A percentile compares a stretch with the other conserved stretches of the same genome.
These are phyloP conservation scores for Salticus scenicus DNA, from an alignment of 2,888 invertebrate species.

Conservation along the genomic window DNA sequence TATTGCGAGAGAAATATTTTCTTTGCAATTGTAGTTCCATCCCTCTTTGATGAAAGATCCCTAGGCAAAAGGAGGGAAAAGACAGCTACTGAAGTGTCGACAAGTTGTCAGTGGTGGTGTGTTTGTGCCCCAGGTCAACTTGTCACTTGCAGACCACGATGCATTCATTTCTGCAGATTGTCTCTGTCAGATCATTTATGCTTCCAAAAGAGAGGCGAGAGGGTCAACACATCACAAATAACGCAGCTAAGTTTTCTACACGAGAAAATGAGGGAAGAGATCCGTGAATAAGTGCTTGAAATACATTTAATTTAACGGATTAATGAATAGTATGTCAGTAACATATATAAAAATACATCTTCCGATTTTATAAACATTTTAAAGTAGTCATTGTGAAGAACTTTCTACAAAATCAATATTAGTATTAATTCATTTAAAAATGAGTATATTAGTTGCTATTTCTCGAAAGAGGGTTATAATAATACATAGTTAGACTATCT, in stretches of 20 bases:
- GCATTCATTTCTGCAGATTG: constrained; percentile 42
- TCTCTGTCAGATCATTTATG: constrained; percentile 3
- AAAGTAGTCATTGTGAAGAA: no score
- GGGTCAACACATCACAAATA: constrained; percentile 21
- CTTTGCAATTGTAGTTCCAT: background rate
- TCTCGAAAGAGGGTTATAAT: no score
- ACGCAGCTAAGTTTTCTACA: background rate
- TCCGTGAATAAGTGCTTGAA: no score
- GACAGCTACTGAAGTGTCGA: constrained; percentile 50
- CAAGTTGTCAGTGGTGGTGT: constrained; percentile 66
- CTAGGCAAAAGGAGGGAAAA: constrained; percentile 54
- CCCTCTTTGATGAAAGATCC: constrained; percentile 37
- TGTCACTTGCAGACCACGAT: constrained; percentile 66
- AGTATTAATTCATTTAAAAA: no score
- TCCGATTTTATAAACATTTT: no score
- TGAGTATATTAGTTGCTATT: no score
- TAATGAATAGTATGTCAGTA: no score
- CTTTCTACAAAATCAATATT: no score
- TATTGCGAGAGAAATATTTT: background rate
- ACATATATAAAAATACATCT: no score
- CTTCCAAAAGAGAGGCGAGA: background rate
- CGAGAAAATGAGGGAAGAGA: no score
- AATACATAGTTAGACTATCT: no score
- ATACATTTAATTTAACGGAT: no score
- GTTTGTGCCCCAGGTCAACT: constrained; percentile 60